Evolutionary conservation across 2,888 invertebrate species (phyloP), one percentile per base, ranked within the genome.

Genomic region (Caenorhabditis afra): DNA sequence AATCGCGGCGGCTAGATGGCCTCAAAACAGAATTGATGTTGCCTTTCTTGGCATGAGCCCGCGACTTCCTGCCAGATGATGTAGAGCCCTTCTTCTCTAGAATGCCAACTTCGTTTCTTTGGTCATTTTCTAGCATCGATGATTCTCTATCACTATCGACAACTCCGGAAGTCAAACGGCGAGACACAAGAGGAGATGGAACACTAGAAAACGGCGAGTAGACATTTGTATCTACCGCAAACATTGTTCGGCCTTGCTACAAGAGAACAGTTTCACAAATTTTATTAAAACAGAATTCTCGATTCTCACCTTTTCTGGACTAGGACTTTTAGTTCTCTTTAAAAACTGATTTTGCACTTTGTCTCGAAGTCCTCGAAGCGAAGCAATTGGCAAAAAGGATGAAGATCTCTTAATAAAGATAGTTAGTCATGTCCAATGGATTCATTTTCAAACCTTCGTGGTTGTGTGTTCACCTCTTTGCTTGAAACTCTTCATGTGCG

Each of bases 301-400:
- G n/a, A 8, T 1, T 29, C 20, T 11, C 12, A 65, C 74, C 23
- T 70, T 58, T 45, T 70, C 77, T 5, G 70, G 70, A 49, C 77
- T 77, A n/a, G 77, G 77, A 35, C 70, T 70, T 44, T 77, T 77
- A 20, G 64, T 77, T n/a, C 77, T 45, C 37, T 70, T 77, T 41
- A 70, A 29, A 49, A 77, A 65, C 35, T 68, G 76, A 52, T 49
- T 76, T 7, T 64, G 64, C 4, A 77, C 65, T 39, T 53, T 35
- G 23, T 77, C 70, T 16, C 70, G 67, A 14, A 77, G 65, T 0
- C 77, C 77, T n/a, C 70, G 70, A 5, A 77, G 47, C 12, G 76
- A 64, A 20, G 62, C 57, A 18, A 77, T 55, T 12, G 77, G 65
- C 3, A 70, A 57, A 37, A 70, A 77, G 5, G 77, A 77, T 1